Evolutionary conservation across 2,888 invertebrate species (phyloP), one percentile per base, ranked within the genome.

Genomic region (Luperina testacea): DNA sequence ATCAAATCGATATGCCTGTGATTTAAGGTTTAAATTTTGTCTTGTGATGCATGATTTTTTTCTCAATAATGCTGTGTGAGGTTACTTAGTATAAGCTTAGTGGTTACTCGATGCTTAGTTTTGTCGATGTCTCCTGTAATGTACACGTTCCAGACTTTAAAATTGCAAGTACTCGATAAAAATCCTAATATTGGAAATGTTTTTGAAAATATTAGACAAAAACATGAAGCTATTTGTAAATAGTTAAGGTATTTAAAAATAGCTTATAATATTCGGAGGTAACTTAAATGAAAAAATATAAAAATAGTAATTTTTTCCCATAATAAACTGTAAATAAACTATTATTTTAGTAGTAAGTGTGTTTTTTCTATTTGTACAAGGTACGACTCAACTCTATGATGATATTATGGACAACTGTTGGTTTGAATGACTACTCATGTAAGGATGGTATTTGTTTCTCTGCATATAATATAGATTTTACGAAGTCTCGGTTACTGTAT

Each of bases 311-410:
- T 93, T 95, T 93, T 93, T 92, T 93, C 92, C 92, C 92, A 91
- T 92, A 90, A 91, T 93, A 94, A 94, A 95, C 91, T 96, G 96
- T 96, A 96, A 96, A 96, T 96, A 96, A 95, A 97, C 95, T 94
- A 94, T 94, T 95, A 97, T 95, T 95, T 95, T 96, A 97, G 96
- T 94, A 94, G 94, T 91, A 92, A 86, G 82, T 78, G 77, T 88
- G 90, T 91, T 91, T 92, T 92, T 93, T 89, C 87, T 83, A 77
- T 89, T 91, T 92, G 87, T 85, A 81, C 80, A 75, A 65, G 73
- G 84, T 85, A 85, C 83, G 63, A 64, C 68, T 51, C 53, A 24
- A 32, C 68, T 51, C 53, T 27, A 32, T 64, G 71, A 65, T 75
- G 72, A 78, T 79, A 78, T 74, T 83, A 38, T 67, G 71, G 68